Base-by-base conservation (phyloP, 2,888 invertebrate species). In the Apotomis turbidana region DNA sequence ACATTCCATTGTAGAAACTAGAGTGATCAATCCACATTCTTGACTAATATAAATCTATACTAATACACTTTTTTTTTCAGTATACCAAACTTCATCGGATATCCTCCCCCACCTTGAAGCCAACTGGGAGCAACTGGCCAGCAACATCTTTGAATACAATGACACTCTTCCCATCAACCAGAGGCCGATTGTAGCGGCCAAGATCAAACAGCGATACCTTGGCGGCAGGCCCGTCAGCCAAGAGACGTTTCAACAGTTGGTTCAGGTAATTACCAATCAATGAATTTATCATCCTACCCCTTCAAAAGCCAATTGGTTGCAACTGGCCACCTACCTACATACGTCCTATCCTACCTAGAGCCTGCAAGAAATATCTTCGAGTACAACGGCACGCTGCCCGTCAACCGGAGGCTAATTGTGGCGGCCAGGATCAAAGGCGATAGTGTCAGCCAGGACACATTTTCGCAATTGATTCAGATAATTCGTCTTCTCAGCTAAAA, bases 281-380 rank as follows among this genome's bases (percentile, higher is more conserved):
- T 27, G 27, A 27, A 15, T 15, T 15, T 1, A 15, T 15, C 2
- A 78, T 91, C 9, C 85, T 95, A 3, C 80, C 87, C 8, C 92
- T 94, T 51, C 80, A 95, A 94, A 95, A 63, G 81, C 89, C 0
- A 90, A 94, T 46, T 96, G 95, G 94, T 91, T 94, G 10, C 87
- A 94, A 38, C 85, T 96, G n/a, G 95, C 95, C n/a, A n/a, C n/a
- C n/a, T n/a, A n/a, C n/a, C n/a, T n/a, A n/a, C n/a, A n/a, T n/a
- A n/a, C n/a, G n/a, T n/a, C n/a, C 85, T 95, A 3, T 80, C 87
- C 8, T 92, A 94, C 52, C 80, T 95, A 94, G 95, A 63, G 81
- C 85, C 96, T n/a, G 95, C 95, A 0, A 95, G 95, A 58, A 84
- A 93, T 75, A 93, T 95, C 74, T 94, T 96, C 59, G 95, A 95